These are phyloP conservation scores for Noctua fimbriata DNA, from an alignment of 2,888 invertebrate species.

Conservation along the genomic window DNA sequence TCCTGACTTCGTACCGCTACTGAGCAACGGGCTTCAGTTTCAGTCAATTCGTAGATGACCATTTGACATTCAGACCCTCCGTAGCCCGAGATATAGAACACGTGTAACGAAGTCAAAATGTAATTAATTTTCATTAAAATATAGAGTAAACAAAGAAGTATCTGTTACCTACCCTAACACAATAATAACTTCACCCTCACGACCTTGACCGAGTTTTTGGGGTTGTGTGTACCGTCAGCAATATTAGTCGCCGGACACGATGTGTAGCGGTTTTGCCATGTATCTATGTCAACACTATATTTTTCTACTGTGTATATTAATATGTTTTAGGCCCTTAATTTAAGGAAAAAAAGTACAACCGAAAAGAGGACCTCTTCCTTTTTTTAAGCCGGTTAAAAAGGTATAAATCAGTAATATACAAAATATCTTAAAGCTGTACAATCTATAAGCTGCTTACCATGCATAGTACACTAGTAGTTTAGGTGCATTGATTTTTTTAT, in stretches of 20 bases:
- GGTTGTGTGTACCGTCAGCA: slow-evolving; percentile 19
- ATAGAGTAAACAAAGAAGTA: slow-evolving; percentile 21
- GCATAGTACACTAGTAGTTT: too few species aligned
- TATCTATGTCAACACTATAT: not conserved
- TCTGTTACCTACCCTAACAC: slow-evolving; percentile 22
- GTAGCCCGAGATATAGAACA: not conserved
- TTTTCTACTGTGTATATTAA: too few species aligned
- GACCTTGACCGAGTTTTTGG: slow-evolving; percentile 42
- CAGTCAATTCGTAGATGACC: not conserved
- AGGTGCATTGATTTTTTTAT: too few species aligned
- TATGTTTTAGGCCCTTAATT: too few species aligned
- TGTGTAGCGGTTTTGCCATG: not conserved
- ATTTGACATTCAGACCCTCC: slow-evolving; percentile 3
- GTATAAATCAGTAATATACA: not conserved
- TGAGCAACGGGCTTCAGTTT: not conserved
- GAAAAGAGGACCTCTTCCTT: too few species aligned
- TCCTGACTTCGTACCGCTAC: too few species aligned
- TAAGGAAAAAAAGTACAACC: too few species aligned
- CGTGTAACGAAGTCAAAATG: not conserved
- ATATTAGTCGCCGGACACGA: not conserved
- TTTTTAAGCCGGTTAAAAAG: too few species aligned
- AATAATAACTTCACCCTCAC: slow-evolving; percentile 39
- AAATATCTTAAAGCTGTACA: not conserved
- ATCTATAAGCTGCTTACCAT: not conserved
- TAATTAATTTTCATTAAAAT: slow-evolving; percentile 33